Percentiles rank a stretch among this genome's conserved stretches.
Conservation (phyloP, 1,140 invertebrate species). For the Eriocheir sinensis region DNA sequence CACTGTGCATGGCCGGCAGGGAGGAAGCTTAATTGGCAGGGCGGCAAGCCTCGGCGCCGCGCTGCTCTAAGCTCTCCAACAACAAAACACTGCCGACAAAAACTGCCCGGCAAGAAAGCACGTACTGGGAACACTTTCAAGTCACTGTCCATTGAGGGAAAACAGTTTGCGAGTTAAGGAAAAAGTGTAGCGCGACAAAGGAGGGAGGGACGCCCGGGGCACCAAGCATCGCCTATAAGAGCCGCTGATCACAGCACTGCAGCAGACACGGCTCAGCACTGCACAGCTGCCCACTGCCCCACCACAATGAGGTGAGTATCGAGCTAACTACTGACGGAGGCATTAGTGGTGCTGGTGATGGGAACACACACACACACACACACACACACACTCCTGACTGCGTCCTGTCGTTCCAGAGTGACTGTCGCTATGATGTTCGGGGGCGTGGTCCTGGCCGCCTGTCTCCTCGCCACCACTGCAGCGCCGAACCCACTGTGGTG, state of each 20-base stretch:
- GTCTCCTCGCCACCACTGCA: not conserved
- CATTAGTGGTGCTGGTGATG: too few species aligned
- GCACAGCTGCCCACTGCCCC: not conserved
- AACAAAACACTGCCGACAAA: too few species aligned
- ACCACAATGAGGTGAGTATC: not conserved
- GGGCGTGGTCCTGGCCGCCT: not conserved
- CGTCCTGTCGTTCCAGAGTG: not conserved
- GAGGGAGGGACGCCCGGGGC: not conserved
- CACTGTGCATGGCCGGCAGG: too few species aligned
- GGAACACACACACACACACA: conserved; percentile 40
- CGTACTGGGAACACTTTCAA: not conserved
- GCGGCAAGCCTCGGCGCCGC: too few species aligned
- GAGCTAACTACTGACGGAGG: too few species aligned
- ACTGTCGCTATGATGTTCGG: not conserved
- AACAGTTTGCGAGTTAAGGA: not conserved
- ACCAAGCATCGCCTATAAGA: not conserved
- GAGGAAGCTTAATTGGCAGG: too few species aligned
- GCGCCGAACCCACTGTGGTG: not conserved
- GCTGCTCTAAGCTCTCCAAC: too few species aligned
- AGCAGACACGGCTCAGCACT: not conserved
- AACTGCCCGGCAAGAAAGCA: too few species aligned
- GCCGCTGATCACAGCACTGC: not conserved
- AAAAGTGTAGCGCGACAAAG: not conserved
- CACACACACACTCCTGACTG: conserved; percentile 38
- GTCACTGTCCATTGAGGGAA: not conserved